Percentiles rank a stretch among this genome's conserved stretches.
Evolutionary conservation across 2,797 vertebrate genomes (phyloP).

Genomic region (Pseudochirops cupreus): DNA sequence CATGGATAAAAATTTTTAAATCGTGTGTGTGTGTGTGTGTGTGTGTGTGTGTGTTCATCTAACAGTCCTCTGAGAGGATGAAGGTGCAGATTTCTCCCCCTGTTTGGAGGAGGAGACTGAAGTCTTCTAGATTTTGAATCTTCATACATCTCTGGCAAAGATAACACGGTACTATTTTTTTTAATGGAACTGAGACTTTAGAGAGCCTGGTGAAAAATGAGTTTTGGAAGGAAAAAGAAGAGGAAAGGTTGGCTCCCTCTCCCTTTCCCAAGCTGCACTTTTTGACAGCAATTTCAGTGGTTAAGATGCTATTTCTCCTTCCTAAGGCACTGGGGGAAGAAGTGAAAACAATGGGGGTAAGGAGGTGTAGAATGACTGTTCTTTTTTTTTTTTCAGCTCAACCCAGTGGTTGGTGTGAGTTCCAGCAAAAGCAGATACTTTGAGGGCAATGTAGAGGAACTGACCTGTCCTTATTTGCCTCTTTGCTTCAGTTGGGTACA

Average conservation of each 20-base stretch:
- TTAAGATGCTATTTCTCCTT: background rate
- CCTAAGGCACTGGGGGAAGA: background rate
- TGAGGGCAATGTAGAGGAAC: background rate
- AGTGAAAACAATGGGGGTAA: background rate
- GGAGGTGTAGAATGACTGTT: background rate
- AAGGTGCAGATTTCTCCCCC: background rate
- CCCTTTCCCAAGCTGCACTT: background rate
- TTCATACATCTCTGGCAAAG: background rate
- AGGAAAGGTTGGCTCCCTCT: background rate
- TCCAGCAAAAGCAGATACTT: background rate
- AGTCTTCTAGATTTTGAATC: background rate
- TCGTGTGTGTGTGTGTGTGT: too few relatives aligned
- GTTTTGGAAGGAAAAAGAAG: background rate
- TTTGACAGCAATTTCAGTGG: background rate
- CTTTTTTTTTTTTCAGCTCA: background rate
- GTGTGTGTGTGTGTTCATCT: background rate
- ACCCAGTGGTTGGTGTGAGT: background rate
- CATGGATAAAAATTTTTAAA: background rate
- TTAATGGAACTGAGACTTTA: background rate
- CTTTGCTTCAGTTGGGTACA: background rate
- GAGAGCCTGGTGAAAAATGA: background rate
- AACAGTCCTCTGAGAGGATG: background rate
- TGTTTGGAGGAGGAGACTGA: background rate
- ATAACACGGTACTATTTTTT: background rate
- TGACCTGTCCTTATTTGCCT: background rate